Conservation (phyloP, 2,888 invertebrate genomes). For the Eledone cirrhosa region DNA sequence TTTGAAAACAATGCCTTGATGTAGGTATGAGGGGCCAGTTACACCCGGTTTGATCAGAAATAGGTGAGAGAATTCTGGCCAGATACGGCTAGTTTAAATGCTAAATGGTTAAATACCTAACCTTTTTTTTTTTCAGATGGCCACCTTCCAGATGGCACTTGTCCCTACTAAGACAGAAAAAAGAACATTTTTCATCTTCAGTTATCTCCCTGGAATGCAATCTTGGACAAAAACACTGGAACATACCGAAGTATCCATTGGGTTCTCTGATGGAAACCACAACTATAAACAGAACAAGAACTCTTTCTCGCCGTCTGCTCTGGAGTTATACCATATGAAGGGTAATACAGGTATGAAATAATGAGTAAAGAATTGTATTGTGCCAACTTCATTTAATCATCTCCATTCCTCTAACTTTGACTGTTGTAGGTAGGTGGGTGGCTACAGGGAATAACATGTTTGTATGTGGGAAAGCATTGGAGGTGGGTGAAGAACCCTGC, state of each 20-base stretch:
- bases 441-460: no score
- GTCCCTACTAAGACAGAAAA: constrained; percentile 10
- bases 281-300: constrained; percentile 11
- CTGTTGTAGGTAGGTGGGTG: no score
- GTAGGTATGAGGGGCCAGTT: no score
- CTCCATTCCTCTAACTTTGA: no score
- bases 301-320: constrained; percentile 11
- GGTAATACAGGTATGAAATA: constrained; percentile 19
- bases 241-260: constrained; percentile 23
- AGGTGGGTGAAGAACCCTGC: no score
- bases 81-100: no score
- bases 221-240: constrained; percentile 10
- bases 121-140: constrained; percentile 1
- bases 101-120: neutral
- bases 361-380: no score
- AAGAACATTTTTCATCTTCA: constrained; percentile 2
- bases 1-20: no score
- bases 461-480: no score
- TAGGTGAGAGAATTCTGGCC: no score
- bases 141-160: constrained; percentile 22
- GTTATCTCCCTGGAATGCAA: constrained; percentile 20
- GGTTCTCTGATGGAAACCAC: constrained; percentile 21
- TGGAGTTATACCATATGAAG: constrained; percentile 8
- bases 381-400: no score
- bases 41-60: no score